Evolutionary conservation across 1,140 invertebrate species (phyloP), one percentile per base, ranked within the genome.

Genomic region (Gonatopus flavifemur): DNA sequence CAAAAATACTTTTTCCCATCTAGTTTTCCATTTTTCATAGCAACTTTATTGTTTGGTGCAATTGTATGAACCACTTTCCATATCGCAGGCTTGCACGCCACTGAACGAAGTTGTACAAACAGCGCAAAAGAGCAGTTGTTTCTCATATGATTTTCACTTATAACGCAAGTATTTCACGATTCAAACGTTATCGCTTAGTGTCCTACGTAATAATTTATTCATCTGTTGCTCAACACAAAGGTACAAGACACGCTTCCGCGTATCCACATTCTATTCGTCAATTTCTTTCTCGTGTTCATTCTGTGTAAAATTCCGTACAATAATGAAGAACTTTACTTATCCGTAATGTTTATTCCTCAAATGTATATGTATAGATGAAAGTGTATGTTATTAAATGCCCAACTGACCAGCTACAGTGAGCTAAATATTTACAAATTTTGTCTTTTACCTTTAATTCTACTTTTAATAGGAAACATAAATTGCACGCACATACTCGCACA

Each of bases 31-130:
- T 50, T 42, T 39, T 58, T 48, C 43, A 47, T 60, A 69, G 63
- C 63, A 73, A 70, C 59, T 72, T 72, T 70, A 71, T 72, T 70
- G 67, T 72, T 70, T 59, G 58, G 62, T 67, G 67, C 64, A 63
- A 69, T 64, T 62, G 62, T 62, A 59, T 57, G 69, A 65, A 48
- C 55, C 63, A 70, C 64, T 70, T 60, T 69, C 43, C 59, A 65
- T 60, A 69, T 66, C 61, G 59, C 66, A 72, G 66, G 69, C 70
- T 66, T 69, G 67, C 59, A 69, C 55, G 52, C 63, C 69, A 65
- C 69, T 63, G 62, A n/a, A n/a, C n/a, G n/a, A n/a, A n/a, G n/a
- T n/a, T n/a, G n/a, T n/a, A n/a, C n/a, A n/a, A n/a, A n/a, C 64
- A 55, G 52, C 69, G 57, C 66, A 71, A 68, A 70, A 49, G 49